These are phyloP conservation scores for Decapterus maruadsi DNA, from an alignment of 2,797 vertebrate species.

Conservation along the genomic window DNA sequence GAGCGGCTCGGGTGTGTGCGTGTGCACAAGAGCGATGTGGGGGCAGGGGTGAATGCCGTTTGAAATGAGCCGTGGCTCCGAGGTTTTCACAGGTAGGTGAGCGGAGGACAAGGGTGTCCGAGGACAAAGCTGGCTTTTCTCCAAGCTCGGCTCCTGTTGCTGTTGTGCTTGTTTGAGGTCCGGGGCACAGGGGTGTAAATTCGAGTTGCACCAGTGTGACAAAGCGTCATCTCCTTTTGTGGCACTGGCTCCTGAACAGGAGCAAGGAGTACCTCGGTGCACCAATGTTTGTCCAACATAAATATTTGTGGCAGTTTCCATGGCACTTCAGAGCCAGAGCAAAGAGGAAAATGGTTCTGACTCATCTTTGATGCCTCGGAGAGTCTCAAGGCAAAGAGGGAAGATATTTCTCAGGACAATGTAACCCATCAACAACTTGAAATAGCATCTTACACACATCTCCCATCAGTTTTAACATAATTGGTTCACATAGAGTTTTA, in stretches of 20 bases:
- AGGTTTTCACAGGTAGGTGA: conserved; percentile 84
- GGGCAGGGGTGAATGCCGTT: conserved; percentile 50
- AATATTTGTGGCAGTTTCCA: conserved; percentile 91
- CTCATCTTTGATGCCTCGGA: conserved; percentile 84
- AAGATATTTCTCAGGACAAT: conserved; percentile 84
- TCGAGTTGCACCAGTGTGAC: conserved; percentile 81
- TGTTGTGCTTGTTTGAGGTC: conserved; percentile 85
- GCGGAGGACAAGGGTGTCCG: conserved; percentile 74
- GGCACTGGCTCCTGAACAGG: conserved; percentile 75
- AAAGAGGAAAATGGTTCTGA: conserved; percentile 79
- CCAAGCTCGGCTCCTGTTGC: conserved; percentile 79
- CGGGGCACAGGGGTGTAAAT: conserved; percentile 81
- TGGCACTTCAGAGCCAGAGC: conserved; percentile 80
- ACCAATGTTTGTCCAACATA: conserved; percentile 83
- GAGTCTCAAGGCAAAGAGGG: conserved; percentile 78
- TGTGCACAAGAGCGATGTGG: conserved; percentile 46
- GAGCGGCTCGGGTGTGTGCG: conserved; percentile 17
- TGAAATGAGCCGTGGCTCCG: conserved; percentile 65
- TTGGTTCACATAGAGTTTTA: conserved; percentile 41
- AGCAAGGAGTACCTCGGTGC: conserved; percentile 72
- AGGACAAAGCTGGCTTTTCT: conserved; percentile 85
- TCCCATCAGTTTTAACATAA: conserved; percentile 55
- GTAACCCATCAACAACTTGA: conserved; percentile 60
- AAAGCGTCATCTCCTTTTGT: conserved; percentile 86
- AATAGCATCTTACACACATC: conserved; percentile 49